Percentiles rank a stretch among this genome's conserved stretches.
Conservation (phyloP, 2,797 vertebrate genomes). For the Danio kyathit region DNA sequence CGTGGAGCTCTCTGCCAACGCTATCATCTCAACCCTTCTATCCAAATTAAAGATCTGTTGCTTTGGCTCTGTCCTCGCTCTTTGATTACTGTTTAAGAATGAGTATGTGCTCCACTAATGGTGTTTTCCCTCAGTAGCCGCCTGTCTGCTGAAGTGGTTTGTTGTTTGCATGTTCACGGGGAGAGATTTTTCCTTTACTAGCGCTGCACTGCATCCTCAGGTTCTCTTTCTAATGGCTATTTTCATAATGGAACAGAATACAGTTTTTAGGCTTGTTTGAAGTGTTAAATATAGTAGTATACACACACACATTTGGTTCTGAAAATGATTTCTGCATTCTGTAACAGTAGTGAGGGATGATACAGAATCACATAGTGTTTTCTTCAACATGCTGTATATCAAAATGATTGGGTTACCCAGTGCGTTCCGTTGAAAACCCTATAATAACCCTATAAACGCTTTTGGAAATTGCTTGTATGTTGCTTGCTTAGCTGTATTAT, state of each 20-base stretch:
- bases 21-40: conserved; percentile 23
- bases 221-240: background rate
- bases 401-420: too few relatives aligned
- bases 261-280: background rate
- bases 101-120: background rate
- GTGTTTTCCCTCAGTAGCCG: conserved; percentile 23
- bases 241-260: background rate
- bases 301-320: too few relatives aligned
- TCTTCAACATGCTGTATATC: too few relatives aligned
- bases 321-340: too few relatives aligned
- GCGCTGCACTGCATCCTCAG: background rate
- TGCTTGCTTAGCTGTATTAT: too few relatives aligned
- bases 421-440: too few relatives aligned
- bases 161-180: conserved; percentile 19
- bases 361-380: too few relatives aligned
- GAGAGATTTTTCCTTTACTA: background rate
- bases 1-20: conserved; percentile 12
- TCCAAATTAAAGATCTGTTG: conserved; percentile 32
- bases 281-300: too few relatives aligned
- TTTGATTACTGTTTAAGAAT: conserved; percentile 29
- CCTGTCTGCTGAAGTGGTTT: conserved; percentile 31
- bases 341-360: too few relatives aligned
- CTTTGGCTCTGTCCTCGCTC: conserved; percentile 26
- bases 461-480: too few relatives aligned
- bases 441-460: too few relatives aligned